Evolutionary conservation across 2,113 vertebrate species (phyloP), one percentile per base, ranked within the genome.

Genomic region (Phyllopteryx taeniolatus): DNA sequence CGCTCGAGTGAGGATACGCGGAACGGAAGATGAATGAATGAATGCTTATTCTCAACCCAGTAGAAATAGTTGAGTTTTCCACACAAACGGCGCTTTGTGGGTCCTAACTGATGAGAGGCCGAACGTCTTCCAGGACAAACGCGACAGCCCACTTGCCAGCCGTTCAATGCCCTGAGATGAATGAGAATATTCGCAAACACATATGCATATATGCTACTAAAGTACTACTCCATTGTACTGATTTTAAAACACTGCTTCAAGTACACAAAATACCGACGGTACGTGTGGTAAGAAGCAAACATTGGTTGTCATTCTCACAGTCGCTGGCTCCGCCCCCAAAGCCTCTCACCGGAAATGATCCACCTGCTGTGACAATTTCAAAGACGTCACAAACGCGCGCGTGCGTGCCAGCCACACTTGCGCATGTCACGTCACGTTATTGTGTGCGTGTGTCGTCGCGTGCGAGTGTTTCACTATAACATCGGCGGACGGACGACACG

Each of bases 391-490:
- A 27, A n/a, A 46, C 44, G 19, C 43, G 44, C 44, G 62, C 42
- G 35, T 17, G 6, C 35, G 35, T 39, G 35, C 2, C 6, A 56
- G 19, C 49, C 49, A 12, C 54, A 22, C 54, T 11, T 20, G 2
- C 20, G 13, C 27, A 15, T 22, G 57, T 27, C n/a, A 17, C 62
- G 39, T 64, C 39, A n/a, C 67, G 72, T 78, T 72, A 82, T 70
- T 9, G 59, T 27, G 70, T 62, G 59, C 42, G 59, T 47, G 46
- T 63, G 60, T 4, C 8, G 27, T 33, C 27, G 27, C 12, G 57
- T 42, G 76, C 76, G 83, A 20, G 53, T 56, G 20, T 54, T 8
- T 83, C 84, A 86, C 83, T 85, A 89, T 83, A 89, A 87, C 83
- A 86, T 86, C 82, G 80, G 72, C 70, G 73, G 20, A 11, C 8